Evolutionary conservation across 2,113 vertebrate genomes (phyloP), one percentile per base, ranked within the genome.

Genomic region (Petrocephalus zakoni): DNA sequence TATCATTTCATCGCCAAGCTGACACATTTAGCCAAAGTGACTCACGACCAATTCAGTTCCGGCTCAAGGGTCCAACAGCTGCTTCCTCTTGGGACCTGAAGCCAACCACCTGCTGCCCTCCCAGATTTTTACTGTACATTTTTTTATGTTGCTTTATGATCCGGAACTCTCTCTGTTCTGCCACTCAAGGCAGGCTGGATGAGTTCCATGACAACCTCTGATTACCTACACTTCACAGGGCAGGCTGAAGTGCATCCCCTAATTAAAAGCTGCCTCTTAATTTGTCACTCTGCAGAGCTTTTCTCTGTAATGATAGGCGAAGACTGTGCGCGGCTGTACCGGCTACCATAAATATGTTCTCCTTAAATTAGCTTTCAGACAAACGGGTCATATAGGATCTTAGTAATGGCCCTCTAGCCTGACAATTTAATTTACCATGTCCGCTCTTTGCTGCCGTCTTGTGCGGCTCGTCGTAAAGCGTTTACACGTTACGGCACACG

Each of bases 191-290:
- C 81, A 83, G 37, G 9, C 37, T 47, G 46, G 37, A 13, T 22
- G 6, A 83, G 37, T 21, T 83, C 42, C 47, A 81, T 61, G n/a
- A 29, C 56, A 85, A 17, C 81, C 82, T 88, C 29, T 68, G 84
- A 86, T 75, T 89, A 89, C 85, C 49, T 52, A 9, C 34, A 42
- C 49, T 89, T 75, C 83, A 89, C 8, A 64, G 49, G 58, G 11
- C 25, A n/a, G 17, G 83, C 51, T 89, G 83, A 86, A 75, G 88
- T 75, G 83, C 53, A 47, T 34, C 61, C 46, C 53, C 49, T 72
- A 86, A 86, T 86, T 78, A 89, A 53, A 89, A 86, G 75, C 83
- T 42, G 47, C 84, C 61, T 86, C 64, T 75, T 89, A 86, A 89
- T 89, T 89, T 75, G 84, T 46, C 53, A 49, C 84, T 89, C 83